Base-by-base conservation (phyloP, 2,888 invertebrate genomes). In the Andrena minutula region DNA sequence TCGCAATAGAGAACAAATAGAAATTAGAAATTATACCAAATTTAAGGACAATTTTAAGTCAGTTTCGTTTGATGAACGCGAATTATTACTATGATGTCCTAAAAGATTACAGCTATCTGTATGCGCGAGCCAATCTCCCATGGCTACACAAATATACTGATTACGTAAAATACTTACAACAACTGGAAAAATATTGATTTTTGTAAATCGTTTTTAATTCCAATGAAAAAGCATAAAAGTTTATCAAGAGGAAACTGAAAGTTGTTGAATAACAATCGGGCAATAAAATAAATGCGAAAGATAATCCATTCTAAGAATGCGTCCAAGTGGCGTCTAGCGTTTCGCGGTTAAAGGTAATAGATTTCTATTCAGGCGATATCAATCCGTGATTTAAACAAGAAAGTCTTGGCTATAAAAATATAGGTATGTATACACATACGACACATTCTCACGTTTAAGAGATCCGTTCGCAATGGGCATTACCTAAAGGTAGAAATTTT, bases 331-430 rank as follows among this genome's bases (percentile, higher is more conserved):
- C 35, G 16, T 20, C 49, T 65, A 47, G 28, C 16, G n/a, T 73
- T 53, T 70, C 5, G 47, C 47, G 47, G 56, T 56, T 56, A 26
- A 35, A 26, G 20, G 58, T 20, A 41, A 58, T 28, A 26, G 35
- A 81, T 47, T 26, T 53, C n/a, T n/a, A n/a, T n/a, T n/a, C n/a
- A 69, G 28, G 65, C 51, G 60, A 66, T 49, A 63, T 69, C 47
- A 70, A 83, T 53, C n/a, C 32, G 61, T 56, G 32, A 12, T 70
- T 69, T 35, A 69, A 69, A 64, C 41, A 49, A 51, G 61, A 75
- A 69, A 76, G 23, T 76, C 73, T 83, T 75, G 75, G 30, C 82
- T 84, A 82, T 66, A 85, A 84, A 85, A 84, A 85, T 82, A 85
- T 82, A 85, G n/a, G n/a, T 79, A 85, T 82, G 75, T 78, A 71